These are phyloP conservation scores for Sphaeridia pumilis DNA, from an alignment of 2,888 invertebrate species.

Conservation along the genomic window DNA sequence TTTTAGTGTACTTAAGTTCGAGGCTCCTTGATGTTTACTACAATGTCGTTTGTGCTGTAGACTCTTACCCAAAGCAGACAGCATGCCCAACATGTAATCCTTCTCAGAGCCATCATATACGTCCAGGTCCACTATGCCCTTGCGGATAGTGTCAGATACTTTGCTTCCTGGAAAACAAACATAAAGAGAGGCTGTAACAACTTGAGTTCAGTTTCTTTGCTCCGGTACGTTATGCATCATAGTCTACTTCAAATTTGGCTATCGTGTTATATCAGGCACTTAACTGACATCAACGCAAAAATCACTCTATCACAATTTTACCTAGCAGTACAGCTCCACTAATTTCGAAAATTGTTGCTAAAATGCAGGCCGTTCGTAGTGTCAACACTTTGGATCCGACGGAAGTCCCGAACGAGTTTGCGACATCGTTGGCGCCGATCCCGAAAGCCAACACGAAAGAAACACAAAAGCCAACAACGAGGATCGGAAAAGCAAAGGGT, in stretches of 20 bases:
- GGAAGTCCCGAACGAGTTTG: constrained; percentile 96
- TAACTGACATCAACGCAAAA: too few relatives aligned
- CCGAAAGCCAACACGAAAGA: constrained; percentile 95
- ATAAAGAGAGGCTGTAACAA: too few relatives aligned
- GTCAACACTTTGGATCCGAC: constrained; percentile 94
- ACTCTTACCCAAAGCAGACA: constrained; percentile 64
- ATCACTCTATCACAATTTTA: too few relatives aligned
- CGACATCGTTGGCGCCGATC: constrained; percentile 99
- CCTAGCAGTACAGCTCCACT: constrained; percentile 90
- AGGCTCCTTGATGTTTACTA: too few relatives aligned
- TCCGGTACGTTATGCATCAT: too few relatives aligned
- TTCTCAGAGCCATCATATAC: constrained; percentile 70
- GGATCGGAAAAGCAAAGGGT: constrained; percentile 61
- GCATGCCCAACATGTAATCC: constrained; percentile 82
- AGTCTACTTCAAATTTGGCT: too few relatives aligned
- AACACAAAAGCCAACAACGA: constrained; percentile 81
- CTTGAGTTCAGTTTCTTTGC: too few relatives aligned
- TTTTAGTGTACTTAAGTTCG: too few relatives aligned
- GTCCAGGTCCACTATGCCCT: constrained; percentile 83
- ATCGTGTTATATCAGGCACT: too few relatives aligned
- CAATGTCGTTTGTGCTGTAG: too few relatives aligned
- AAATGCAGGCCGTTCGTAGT: constrained; percentile 80
- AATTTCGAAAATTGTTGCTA: constrained; percentile 96
- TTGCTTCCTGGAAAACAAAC: constrained; percentile 57
- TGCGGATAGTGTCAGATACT: constrained; percentile 97